Base-by-base conservation (phyloP, 2,888 invertebrate species). In the Galerucella pusilla region DNA sequence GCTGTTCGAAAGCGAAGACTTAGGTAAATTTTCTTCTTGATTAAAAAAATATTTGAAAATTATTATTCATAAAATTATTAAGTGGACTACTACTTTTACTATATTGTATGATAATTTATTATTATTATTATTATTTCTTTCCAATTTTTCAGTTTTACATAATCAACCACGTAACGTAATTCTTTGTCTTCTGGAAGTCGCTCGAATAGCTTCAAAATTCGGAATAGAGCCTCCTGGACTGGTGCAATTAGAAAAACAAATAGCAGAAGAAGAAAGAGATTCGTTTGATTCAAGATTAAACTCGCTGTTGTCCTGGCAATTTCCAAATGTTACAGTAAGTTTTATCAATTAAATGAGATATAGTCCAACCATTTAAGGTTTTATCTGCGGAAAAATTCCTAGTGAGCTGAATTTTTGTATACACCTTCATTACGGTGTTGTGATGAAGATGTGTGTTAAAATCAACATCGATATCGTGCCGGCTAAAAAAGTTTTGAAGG, bases 1-100 rank as follows among this genome's bases (percentile, higher is more conserved):
- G 73, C 90, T 96, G 63, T 97, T 97, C 86, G 96, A 97, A 89
- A 96, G 96, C 83, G 96, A 96, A 85, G 96, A 96, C 86, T 90
- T 96, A 81, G 96, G 96, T 96, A 88, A 87, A 88, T 82, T 20
- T 46, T 49, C 4, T 71, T 69, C 46, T 42, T 60, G 45, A 12
- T 28, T 5, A 14, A 52, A 12, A 49, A 49, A 14, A 49, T 49
- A 46, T 11, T 46, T 46, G 46, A 46, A 46, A 46, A 12, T 11
- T 46, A 46, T 9, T 46, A 46, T 1, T 11, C 4, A 9, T 11
- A 46, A 46, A 46, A 46, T 46, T 46, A 12, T 1, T 46, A 9
- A 9, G 12, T 9, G 45, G 45, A 9, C 9, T 46, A 11, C 46
- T 28, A 28, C 28, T 28, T 28, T 28, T 1, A 28, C 28, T 3